Evolutionary conservation across 2,113 vertebrate genomes (phyloP).

Genomic region (Noturus placidus): DNA sequence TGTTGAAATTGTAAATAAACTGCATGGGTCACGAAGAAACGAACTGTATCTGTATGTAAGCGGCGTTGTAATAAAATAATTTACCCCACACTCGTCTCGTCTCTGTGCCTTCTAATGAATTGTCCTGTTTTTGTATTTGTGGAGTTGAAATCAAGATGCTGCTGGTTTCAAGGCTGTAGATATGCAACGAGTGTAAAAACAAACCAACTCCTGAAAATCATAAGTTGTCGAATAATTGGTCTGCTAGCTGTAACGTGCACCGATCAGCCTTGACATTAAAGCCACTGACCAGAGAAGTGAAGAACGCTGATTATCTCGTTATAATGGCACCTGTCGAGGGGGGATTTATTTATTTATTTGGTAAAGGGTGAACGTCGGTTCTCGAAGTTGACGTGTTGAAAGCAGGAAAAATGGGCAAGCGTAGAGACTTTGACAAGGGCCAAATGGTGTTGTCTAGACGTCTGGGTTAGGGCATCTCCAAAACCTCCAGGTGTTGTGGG

Average conservation of each 20-base stretch:
- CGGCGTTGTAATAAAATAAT: constrained; percentile 68
- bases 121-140: background rate
- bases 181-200: background rate
- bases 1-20: constrained; percentile 25
- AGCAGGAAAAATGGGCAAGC: no score
- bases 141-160: background rate
- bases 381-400: no score
- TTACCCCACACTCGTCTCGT: constrained; percentile 42
- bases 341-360: no score
- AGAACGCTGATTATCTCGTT: no score
- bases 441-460: no score
- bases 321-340: no score
- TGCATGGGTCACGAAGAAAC: constrained; percentile 19
- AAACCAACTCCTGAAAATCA: background rate
- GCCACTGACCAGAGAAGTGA: no score
- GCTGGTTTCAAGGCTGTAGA: background rate
- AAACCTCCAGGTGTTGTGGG: no score
- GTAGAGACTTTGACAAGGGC: no score
- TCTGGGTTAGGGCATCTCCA: no score
- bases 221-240: background rate
- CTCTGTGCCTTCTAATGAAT: constrained; percentile 10
- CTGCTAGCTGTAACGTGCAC: background rate
- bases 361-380: no score
- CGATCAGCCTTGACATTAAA: background rate
- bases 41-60: constrained; percentile 38